Conservation (phyloP, 2,113 vertebrate genomes). For the Oreotrochilus melanogaster region DNA sequence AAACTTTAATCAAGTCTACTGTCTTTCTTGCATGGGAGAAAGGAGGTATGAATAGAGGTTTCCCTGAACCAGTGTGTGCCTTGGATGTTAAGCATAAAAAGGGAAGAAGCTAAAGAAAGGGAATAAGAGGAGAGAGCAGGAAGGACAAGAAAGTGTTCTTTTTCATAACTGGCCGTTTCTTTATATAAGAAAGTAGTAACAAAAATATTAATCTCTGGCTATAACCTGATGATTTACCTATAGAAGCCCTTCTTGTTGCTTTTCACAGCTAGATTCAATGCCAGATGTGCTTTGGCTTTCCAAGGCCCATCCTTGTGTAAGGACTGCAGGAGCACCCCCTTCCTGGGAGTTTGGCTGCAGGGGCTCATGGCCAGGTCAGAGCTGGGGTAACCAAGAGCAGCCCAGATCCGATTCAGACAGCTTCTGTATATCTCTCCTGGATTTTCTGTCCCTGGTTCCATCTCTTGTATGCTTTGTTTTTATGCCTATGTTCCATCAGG, state of each 20-base stretch:
- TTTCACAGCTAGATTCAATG: background rate
- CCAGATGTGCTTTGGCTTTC: background rate
- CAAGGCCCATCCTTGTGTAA: background rate
- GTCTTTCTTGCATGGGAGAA: background rate
- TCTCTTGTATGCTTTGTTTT: background rate
- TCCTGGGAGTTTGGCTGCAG: accelerated
- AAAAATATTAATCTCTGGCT: background rate
- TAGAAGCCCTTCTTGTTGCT: background rate
- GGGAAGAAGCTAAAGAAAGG: background rate
- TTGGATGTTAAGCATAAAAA: background rate
- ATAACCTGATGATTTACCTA: background rate
- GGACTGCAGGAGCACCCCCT: background rate
- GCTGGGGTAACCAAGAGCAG: background rate
- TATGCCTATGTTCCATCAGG: background rate
- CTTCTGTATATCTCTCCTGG: background rate
- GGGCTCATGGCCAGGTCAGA: background rate
- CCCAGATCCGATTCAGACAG: background rate
- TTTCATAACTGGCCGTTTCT: background rate
- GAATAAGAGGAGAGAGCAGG: background rate
- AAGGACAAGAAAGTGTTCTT: background rate
- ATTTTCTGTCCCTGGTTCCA: background rate
- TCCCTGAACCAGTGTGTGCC: background rate
- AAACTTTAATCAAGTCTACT: background rate
- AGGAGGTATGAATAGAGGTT: background rate
- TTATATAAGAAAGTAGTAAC: background rate